Conservation (phyloP, 2,113 vertebrate genomes). For the Climacteris rufus region DNA sequence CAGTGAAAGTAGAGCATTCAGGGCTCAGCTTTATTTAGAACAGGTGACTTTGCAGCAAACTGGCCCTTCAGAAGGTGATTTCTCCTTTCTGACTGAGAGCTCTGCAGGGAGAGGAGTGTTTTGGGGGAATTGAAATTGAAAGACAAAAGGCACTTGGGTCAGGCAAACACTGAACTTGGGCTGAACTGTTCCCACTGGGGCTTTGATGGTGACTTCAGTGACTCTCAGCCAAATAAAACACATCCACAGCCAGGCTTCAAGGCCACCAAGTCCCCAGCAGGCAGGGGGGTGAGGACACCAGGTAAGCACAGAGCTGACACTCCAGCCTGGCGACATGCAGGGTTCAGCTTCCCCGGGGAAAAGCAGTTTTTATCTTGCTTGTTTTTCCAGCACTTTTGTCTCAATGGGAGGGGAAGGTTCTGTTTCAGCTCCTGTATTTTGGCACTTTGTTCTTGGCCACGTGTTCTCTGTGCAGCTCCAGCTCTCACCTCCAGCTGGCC, state of each 20-base stretch:
- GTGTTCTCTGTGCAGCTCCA: slow-evolving; percentile 4
- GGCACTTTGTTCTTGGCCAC: slow-evolving; percentile 4
- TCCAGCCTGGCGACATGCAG: not conserved
- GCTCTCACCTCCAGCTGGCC: slow-evolving; percentile 23
- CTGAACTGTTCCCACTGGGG: not conserved
- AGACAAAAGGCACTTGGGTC: not conserved
- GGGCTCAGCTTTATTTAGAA: not conserved
- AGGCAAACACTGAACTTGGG: not conserved
- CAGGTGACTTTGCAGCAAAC: not conserved
- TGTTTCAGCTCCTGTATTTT: not conserved
- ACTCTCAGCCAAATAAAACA: not conserved
- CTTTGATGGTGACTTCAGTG: not conserved
- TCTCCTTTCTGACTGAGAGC: not conserved
- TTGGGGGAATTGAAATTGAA: not conserved
- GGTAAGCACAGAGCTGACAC: not conserved
- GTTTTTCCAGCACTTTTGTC: not conserved
- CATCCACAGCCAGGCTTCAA: not conserved
- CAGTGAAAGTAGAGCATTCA: not conserved
- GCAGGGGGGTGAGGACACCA: not conserved
- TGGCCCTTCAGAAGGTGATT: not conserved
- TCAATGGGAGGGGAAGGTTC: not conserved
- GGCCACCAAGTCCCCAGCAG: not conserved
- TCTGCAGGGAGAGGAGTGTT: not conserved
- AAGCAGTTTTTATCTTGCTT: not conserved
- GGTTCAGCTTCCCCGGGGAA: not conserved